phyloP scores from a whole-genome alignment of 2,113 vertebrate species.

The Pelecanoides urinatrix region DNA sequence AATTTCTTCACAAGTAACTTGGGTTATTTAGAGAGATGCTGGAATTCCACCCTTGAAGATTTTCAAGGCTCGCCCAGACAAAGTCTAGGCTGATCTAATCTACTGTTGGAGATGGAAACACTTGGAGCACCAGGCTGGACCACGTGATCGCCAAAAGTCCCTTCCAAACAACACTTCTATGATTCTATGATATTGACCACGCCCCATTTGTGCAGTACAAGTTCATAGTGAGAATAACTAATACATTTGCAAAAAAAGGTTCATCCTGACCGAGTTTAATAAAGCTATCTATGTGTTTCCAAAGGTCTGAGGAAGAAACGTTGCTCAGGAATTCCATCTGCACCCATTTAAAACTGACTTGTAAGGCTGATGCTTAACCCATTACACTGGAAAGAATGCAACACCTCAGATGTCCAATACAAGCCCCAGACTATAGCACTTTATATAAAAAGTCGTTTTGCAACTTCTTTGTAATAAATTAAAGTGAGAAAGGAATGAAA shows the following conservation, averaged over 20 bases:
- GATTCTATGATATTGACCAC: not conserved
- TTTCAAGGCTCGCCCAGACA: not conserved
- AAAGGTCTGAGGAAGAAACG: not conserved
- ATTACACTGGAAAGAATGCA: not conserved
- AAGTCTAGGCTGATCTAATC: not conserved
- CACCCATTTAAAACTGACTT: not conserved
- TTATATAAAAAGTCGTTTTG: not conserved
- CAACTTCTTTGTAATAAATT: not conserved
- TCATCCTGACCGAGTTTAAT: not conserved
- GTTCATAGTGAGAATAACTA: not conserved
- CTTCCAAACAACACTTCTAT: not conserved
- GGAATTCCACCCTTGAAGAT: not conserved
- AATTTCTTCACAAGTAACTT: not conserved
- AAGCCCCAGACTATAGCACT: not conserved
- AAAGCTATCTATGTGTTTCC: not conserved
- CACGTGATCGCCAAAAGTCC: not conserved
- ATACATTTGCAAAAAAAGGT: not conserved
- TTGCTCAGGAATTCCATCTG: not conserved
- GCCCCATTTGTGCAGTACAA: not conserved
- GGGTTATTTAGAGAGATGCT: not conserved
- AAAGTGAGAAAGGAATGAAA: not conserved
- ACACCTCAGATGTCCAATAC: not conserved
- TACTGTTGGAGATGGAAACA: not conserved
- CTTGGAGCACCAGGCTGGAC: not conserved
- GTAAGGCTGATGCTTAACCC: not conserved